Evolutionary conservation across 2,113 vertebrate genomes (phyloP), one percentile per base, ranked within the genome.

Genomic region (Trogon surrucura): DNA sequence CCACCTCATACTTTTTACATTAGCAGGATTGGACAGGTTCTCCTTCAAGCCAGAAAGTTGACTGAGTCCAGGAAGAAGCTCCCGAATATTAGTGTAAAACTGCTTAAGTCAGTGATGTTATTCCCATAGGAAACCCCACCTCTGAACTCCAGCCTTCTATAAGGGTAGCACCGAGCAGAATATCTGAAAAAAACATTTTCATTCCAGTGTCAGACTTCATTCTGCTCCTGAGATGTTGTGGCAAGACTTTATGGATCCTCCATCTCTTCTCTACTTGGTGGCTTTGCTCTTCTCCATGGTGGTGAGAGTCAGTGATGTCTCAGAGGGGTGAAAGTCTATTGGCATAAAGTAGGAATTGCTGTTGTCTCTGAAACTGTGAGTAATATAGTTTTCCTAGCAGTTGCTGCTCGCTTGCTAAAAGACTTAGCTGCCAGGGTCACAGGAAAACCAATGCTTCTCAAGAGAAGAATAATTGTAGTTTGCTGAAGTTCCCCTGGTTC

Each of bases 1-100:
- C 25, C 22, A 64, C 34, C 32, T 57, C 1, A 0, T 32, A 3
- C 4, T n/a, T 86, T 36, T 84, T 13, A 17, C 0, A 6, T 22
- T 19, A 67, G 13, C 48, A 69, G 17, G 38, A 21, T 11, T 5
- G 20, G 29, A 71, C 22, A 9, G 20, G 15, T 44, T 89, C 5
- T 60, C 9, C 53, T 91, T 53, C 18, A 58, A 20, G 16, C 7
- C 23, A 79, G 20, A 62, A 47, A 73, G 6, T 23, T 14, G 47
- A 23, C 4, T 29, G 44, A 79, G 13, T 6, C 44, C 34, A 61
- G 27, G 18, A 79, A 64, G 9, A 8, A 81, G 4, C 9, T 92
- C 20, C 44, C 56, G 65, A 87, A 30, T 36, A 30, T 23, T 60
- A 38, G 11, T 64, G 22, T 14, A 27, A 70, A 73, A 70, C n/a